phyloP scores from a whole-genome alignment of 2,797 vertebrate species.

The Oryzias sinensis region DNA sequence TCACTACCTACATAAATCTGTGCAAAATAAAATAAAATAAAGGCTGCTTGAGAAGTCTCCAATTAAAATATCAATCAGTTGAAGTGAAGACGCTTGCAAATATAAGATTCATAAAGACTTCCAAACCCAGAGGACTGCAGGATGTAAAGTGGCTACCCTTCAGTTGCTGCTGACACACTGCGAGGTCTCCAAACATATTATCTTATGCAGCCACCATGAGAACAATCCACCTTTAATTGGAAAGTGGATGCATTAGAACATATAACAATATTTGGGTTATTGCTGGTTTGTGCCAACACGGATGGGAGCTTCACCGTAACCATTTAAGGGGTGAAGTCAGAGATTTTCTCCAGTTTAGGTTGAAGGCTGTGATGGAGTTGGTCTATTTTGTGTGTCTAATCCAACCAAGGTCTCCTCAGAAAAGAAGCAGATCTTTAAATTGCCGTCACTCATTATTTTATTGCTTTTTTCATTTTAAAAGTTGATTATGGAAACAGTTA shows the following conservation, averaged over 20 bases:
- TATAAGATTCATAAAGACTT: conserved; percentile 7
- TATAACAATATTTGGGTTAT: conserved; percentile 38
- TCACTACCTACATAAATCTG: too few relatives aligned
- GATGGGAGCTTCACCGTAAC: conserved; percentile 6
- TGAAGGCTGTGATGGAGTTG: background rate
- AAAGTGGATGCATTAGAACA: conserved; percentile 59
- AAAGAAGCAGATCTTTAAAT: background rate
- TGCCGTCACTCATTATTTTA: background rate
- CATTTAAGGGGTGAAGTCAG: background rate
- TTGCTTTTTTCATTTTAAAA: background rate
- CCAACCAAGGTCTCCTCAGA: too few relatives aligned
- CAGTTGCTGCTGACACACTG: conserved; percentile 35
- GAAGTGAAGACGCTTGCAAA: background rate
- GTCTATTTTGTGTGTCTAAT: too few relatives aligned
- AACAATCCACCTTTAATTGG: conserved; percentile 63
- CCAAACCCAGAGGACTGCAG: conserved; percentile 13
- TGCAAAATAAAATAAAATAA: too few relatives aligned
- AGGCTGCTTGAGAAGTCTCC: background rate
- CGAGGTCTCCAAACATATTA: conserved; percentile 62
- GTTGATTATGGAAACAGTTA: too few relatives aligned
- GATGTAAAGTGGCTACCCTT: conserved; percentile 35
- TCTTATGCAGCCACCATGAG: conserved; percentile 59
- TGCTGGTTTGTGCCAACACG: conserved; percentile 36
- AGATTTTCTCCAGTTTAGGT: background rate
- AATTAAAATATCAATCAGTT: background rate